Evolutionary conservation across 2,888 invertebrate species (phyloP).

Genomic region (Caenorhabditis sp.): DNA sequence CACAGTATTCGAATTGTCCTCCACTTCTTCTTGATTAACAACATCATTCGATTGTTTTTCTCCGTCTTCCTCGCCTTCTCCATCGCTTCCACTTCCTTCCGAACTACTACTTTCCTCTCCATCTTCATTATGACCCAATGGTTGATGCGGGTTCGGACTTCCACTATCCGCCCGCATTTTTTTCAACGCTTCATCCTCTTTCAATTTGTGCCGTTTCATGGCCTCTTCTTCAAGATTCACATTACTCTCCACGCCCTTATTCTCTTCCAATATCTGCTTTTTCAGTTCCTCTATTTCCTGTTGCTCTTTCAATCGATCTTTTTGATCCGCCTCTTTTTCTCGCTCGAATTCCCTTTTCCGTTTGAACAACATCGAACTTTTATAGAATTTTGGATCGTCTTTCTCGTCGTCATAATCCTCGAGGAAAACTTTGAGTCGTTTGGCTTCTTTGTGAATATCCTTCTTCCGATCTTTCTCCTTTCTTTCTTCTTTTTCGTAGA

Average conservation of each 20-base stretch:
- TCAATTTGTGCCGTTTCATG: conserved; percentile 42
- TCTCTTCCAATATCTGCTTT: conserved; percentile 71
- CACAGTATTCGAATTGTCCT: conserved; percentile 7
- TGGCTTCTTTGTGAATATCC: conserved; percentile 80
- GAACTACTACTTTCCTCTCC: conserved; percentile 24
- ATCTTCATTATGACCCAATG: conserved; percentile 50
- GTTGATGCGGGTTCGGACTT: conserved; percentile 62
- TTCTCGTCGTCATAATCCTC: conserved; percentile 99
- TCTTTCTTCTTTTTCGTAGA: conserved; percentile 78
- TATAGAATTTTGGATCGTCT: conserved; percentile 96
- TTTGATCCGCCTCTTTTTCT: conserved; percentile 89
- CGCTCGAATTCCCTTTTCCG: conserved; percentile 82
- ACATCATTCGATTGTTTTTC: neutral
- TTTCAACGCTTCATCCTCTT: conserved; percentile 57
- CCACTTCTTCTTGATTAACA: neutral
- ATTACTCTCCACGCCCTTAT: conserved; percentile 12
- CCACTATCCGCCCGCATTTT: conserved; percentile 55
- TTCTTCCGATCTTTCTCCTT: conserved; percentile 72
- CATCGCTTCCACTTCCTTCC: conserved; percentile 27
- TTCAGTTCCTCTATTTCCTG: conserved; percentile 81
- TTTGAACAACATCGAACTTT: conserved; percentile 72
- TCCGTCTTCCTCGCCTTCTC: conserved; percentile 4
- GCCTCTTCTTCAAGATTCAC: conserved; percentile 64
- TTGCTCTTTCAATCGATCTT: conserved; percentile 40
- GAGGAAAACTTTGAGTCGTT: conserved; percentile 91